Percentiles rank a stretch among this genome's conserved stretches.
Evolutionary conservation across 2,113 vertebrate genomes (phyloP).

Genomic region (Neodon shergylaensis): DNA sequence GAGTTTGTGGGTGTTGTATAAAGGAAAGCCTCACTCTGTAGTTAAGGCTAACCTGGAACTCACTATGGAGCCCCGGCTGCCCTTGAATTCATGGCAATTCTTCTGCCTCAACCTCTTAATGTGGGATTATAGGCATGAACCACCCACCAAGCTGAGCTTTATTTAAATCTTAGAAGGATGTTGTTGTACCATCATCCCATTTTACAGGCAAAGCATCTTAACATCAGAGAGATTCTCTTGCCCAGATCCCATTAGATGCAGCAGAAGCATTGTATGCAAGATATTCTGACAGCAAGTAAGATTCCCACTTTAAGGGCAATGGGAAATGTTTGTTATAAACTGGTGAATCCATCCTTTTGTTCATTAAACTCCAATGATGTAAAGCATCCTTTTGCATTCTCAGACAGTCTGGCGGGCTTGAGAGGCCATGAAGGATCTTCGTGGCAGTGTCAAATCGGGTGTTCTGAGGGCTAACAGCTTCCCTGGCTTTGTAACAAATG

Average conservation of each 20-base stretch:
- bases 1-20: not conserved
- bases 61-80: not conserved
- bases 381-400: not conserved
- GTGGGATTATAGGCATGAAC: not conserved
- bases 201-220: conserved; percentile 14
- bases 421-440: not conserved
- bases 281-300: not conserved
- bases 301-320: not conserved
- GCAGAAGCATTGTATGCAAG: not conserved
- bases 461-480: not conserved
- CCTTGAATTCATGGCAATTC: not conserved
- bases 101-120: not conserved
- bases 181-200: not conserved
- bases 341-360: not conserved
- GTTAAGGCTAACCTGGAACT: not conserved
- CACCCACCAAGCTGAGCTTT: not conserved
- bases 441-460: not conserved
- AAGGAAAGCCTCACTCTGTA: not conserved
- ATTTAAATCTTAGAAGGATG: not conserved
- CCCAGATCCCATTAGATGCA: not conserved
- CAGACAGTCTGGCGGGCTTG: not conserved
- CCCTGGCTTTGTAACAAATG: conserved; percentile 21
- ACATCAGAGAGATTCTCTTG: not conserved
- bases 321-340: not conserved
- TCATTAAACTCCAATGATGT: not conserved